phyloP scores from a whole-genome alignment of 1,140 invertebrate genomes.

The Zaprionus africanus region DNA sequence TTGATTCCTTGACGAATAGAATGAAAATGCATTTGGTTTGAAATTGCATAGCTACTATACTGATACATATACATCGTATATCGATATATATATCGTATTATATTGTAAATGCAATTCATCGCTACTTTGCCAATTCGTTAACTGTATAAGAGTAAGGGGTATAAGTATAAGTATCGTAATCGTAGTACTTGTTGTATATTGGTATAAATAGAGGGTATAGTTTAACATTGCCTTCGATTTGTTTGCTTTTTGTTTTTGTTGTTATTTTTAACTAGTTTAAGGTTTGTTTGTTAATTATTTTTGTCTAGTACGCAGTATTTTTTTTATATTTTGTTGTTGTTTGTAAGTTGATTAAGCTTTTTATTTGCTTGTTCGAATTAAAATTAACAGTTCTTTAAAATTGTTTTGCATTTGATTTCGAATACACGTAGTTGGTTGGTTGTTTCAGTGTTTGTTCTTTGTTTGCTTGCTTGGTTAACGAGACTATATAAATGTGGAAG shows the following conservation, averaged over 20 bases:
- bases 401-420: constrained; percentile 50
- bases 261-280: constrained; percentile 34
- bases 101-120: constrained; percentile 37
- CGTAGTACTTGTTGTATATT: constrained; percentile 8
- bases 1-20: constrained; percentile 1
- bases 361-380: constrained; percentile 20
- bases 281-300: neutral
- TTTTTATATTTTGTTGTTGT: constrained; percentile 5
- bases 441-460: constrained; percentile 14
- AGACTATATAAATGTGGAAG: constrained; percentile 32
- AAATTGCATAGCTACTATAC: constrained; percentile 29
- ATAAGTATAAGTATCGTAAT: constrained; percentile 19
- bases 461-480: constrained; percentile 6
- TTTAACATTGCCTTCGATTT: constrained; percentile 7
- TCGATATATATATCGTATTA: constrained; percentile 11
- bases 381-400: constrained; percentile 30
- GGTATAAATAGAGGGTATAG: constrained; percentile 25
- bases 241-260: constrained; percentile 18
- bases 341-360: constrained; percentile 38
- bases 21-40: constrained; percentile 26
- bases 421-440: constrained; percentile 51
- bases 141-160: constrained; percentile 14
- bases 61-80: neutral
- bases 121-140: constrained; percentile 31
- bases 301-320: constrained; percentile 11